Percentiles rank a stretch among this genome's conserved stretches.
Evolutionary conservation across 1,140 invertebrate species (phyloP).

Genomic region (Sitophilus oryzae): DNA sequence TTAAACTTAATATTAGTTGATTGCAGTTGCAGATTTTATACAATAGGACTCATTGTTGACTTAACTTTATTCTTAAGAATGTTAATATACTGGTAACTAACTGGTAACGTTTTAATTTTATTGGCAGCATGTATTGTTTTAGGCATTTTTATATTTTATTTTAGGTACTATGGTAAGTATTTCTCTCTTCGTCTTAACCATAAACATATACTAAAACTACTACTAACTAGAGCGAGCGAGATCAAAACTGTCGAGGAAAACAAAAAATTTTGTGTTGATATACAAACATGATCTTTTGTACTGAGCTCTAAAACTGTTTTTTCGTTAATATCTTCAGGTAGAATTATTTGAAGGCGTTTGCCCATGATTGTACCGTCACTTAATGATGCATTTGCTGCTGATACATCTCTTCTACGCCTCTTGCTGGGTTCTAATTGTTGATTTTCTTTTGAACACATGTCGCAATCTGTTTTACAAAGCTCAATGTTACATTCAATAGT

Average conservation of each 20-base stretch:
- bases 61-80: not conserved
- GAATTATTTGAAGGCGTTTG: conserved; percentile 59
- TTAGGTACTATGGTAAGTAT: conserved; percentile 13
- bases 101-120: too few relatives aligned
- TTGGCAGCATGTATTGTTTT: conserved; percentile 11
- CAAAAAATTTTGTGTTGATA: conserved; percentile 46
- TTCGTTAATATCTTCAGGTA: conserved; percentile 54
- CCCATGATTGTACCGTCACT: conserved; percentile 53
- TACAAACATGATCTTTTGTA: conserved; percentile 42
- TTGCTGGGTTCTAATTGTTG: conserved; percentile 59
- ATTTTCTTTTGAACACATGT: conserved; percentile 62
- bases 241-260: conserved; percentile 41
- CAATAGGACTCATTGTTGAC: not conserved
- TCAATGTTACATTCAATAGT: conserved; percentile 80
- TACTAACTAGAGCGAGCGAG: conserved; percentile 42
- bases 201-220: conserved; percentile 42
- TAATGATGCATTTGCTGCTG: conserved; percentile 46
- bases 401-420: conserved; percentile 48
- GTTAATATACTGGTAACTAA: conserved; percentile 10
- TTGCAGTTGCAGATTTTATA: not conserved
- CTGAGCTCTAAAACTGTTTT: conserved; percentile 33
- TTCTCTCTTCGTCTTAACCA: conserved; percentile 36
- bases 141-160: conserved; percentile 6
- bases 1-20: not conserved
- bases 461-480: conserved; percentile 74